These are phyloP conservation scores for Drosophila parvula DNA, from an alignment of 1,140 invertebrate genomes.

Conservation along the genomic window DNA sequence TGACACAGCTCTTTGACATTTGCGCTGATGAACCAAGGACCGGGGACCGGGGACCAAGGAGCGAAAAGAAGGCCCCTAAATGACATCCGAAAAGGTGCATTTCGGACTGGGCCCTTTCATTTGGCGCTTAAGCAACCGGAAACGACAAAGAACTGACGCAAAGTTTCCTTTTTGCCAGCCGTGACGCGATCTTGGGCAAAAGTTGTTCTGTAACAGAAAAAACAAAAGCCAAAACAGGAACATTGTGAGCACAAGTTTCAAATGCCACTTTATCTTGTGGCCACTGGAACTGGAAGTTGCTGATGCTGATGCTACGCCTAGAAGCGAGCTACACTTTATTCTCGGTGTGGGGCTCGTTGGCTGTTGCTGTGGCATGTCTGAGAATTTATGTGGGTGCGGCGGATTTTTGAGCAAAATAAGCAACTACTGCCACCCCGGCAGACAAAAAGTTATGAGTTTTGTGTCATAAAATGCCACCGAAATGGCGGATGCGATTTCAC, in stretches of 20 bases:
- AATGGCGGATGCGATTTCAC: constrained; percentile 52
- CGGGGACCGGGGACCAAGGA: not conserved
- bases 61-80: constrained; percentile 2
- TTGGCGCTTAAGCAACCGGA: constrained; percentile 42
- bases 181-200: constrained; percentile 46
- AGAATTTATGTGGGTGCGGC: constrained; percentile 66
- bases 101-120: constrained; percentile 27
- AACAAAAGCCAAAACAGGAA: constrained; percentile 39
- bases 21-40: constrained; percentile 42
- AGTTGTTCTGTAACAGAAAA: constrained; percentile 38
- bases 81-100: constrained; percentile 23
- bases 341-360: constrained; percentile 11
- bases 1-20: constrained; percentile 54
- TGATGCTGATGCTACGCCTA: constrained; percentile 38
- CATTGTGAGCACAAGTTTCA: constrained; percentile 67
- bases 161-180: constrained; percentile 42
- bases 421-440: constrained; percentile 33
- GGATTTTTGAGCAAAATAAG: constrained; percentile 79
- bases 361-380: constrained; percentile 50
- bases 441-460: constrained; percentile 71
- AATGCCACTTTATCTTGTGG: constrained; percentile 78
- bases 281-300: constrained; percentile 17
- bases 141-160: constrained; percentile 18
- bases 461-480: constrained; percentile 76
- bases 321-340: constrained; percentile 58